Base-by-base conservation (phyloP, 1,140 invertebrate genomes). In the Agraylea sexmaculata region DNA sequence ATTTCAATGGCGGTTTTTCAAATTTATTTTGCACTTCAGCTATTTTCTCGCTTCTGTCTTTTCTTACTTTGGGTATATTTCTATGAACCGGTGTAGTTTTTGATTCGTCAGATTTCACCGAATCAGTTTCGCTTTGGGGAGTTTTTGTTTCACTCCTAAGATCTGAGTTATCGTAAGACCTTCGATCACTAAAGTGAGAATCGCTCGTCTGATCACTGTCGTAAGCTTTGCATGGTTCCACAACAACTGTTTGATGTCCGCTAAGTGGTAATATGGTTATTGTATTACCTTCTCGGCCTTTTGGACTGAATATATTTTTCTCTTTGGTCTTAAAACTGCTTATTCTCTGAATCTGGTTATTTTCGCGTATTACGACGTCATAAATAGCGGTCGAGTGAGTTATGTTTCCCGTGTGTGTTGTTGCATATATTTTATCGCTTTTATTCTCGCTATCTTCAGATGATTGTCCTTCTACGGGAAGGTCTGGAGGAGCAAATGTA, bases 201-300 rank as follows among this genome's bases (percentile, higher is more conserved):
- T n/a, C n/a, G n/a, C n/a, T n/a, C n/a, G n/a, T n/a, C n/a, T 16
- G 3, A 3, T 34, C 4, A 11, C 32, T 34, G 32, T 34, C 6
- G 15, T 16, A 17, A 12, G 32, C n/a, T n/a, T 16, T 32, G 21
- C 20, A 41, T 35, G 64, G 62, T 53, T 68, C 54, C 34, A 66
- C 59, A 28, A 68, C 57, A 44, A 68, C 60, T n/a, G 65, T 68
- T 56, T 66, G 65, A 50, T 66, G 64, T 35, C 65, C 65, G 51
- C 65, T 66, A 40, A 68, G 45, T 39, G 65, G 65, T 27, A 68
- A 53, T 30, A 68, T 60, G 23, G 63, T 54, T 36, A 66, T 60
- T 45, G 60, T 62, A 36, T 41, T 49, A 31, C 40, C 36, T 13
- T 49, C 47, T 36, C 40, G 40, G 10, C 16, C 15, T 16, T 37